Evolutionary conservation across 1,140 invertebrate species (phyloP), one percentile per base, ranked within the genome.

Genomic region (Drosophila auraria): DNA sequence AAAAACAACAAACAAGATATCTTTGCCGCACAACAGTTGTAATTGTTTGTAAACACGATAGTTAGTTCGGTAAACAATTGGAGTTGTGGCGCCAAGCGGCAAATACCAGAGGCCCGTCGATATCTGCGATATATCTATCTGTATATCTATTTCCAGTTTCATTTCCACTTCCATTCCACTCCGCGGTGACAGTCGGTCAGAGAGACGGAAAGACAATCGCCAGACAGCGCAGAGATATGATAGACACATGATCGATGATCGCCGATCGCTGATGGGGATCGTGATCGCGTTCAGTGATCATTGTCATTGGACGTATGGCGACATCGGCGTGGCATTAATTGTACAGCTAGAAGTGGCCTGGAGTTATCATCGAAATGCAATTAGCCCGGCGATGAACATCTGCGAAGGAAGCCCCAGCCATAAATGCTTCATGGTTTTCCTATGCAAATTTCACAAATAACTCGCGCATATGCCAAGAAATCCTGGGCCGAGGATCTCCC

Each of bases 1-100:
- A 15, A 56, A 38, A 38, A 65, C 20, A 65, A 62, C 63, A 63
- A 61, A 42, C 36, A 59, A 73, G 72, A 76, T 76, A 73, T 68
- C 61, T 83, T 59, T 20, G 58, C 42, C 65, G 58, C 66, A 72
- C 78, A 89, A 89, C 74, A 75, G 84, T 89, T 89, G 82, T 87
- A 87, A 87, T 87, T 89, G 86, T 90, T 90, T 89, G 84, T 89
- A 82, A 89, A 84, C 75, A 78, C 84, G 84, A 87, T 87, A 89
- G 81, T 87, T 87, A 71, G 68, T 51, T 73, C 45, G 78, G 78
- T 78, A 87, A 87, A 87, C 84, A 87, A 83, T 81, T 80, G 61
- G 77, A 77, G 83, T 78, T 84, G 82, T 89, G 84, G 84, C 84
- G 84, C 84, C 84, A 80, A 70, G 84, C 75, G 71, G 75, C 86